Evolutionary conservation across 2,888 invertebrate species (phyloP).

Genomic region (Chaitophorus viminalis): DNA sequence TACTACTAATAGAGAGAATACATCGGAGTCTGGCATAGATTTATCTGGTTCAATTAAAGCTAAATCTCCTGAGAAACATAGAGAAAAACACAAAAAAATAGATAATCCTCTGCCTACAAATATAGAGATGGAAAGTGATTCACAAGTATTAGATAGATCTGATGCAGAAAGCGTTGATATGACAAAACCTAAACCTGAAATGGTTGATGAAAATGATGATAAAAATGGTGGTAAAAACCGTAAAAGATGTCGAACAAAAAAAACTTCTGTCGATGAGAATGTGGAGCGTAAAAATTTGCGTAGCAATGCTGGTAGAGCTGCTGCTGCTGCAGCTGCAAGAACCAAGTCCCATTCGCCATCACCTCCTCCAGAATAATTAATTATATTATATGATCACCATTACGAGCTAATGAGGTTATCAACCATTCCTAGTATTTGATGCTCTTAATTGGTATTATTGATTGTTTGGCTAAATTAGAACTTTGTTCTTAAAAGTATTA

Average conservation of each 20-base stretch:
- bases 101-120: conserved; percentile 7
- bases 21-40: conserved; percentile 50
- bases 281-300: conserved; percentile 73
- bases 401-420: conserved; percentile 7
- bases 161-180: conserved; percentile 52
- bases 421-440: conserved; percentile 56
- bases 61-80: conserved; percentile 55
- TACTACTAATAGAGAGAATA: conserved; percentile 41
- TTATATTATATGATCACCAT: background rate
- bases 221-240: conserved; percentile 63
- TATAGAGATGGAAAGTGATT: conserved; percentile 27
- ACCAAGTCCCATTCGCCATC: conserved; percentile 84
- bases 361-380: conserved; percentile 77
- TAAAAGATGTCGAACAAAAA: conserved; percentile 66
- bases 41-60: conserved; percentile 43
- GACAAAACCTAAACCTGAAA: conserved; percentile 57
- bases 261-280: conserved; percentile 70
- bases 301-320: conserved; percentile 77
- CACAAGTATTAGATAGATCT: conserved; percentile 39
- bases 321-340: conserved; percentile 73
- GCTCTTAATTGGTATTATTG: conserved; percentile 12
- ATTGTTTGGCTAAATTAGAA: conserved; percentile 31
- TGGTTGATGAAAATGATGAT: conserved; percentile 62
- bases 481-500: conserved; percentile 55
- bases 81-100: conserved; percentile 52